Base-by-base conservation (phyloP, 2,888 invertebrate species). In the Hyposoter dolosus region DNA sequence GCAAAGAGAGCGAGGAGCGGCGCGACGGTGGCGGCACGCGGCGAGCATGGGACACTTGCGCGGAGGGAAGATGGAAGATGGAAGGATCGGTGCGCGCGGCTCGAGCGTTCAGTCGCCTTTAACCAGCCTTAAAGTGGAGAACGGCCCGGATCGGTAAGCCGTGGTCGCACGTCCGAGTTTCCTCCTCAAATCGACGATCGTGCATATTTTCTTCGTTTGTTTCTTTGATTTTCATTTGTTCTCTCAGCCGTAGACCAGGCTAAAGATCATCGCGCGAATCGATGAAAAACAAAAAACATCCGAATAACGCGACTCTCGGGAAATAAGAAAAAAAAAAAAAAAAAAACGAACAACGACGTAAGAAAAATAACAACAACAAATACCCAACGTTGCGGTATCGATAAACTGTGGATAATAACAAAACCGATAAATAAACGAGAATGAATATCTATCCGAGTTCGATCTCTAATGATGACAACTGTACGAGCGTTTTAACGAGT, bases 51-150 rank as follows among this genome's bases (percentile, higher is more conserved):
- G 85, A 89, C 87, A 89, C 72, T 65, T 90, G 89, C 88, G 90
- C 90, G 91, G 89, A 88, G 90, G 90, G 90, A 92, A 92, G 91
- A 92, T 92, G 90, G 90, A 92, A 92, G 91, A 92, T 92, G 91
- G 90, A 90, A 90, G 83, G 83, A 80, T 88, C 89, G 88, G 90
- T 90, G 88, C 91, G 88, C 91, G 87, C 82, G 71, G 85, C 86
- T 84, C 89, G 84, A 90, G 82, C 90, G 91, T 90, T 92, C 92
- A 93, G 93, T 93, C 90, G 92, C 91, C 91, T 92, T 88, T 90
- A 91, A 91, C 91, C 92, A 92, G 92, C 91, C 91, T 89, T 90
- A 89, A 89, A 90, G 92, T 76, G 86, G 85, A 89, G 89, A 90
- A 87, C 90, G 85, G 80, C 35, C 85, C 75, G 82, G 85, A 84